phyloP scores from a whole-genome alignment of 2,113 vertebrate species.

The Tupaia tana region DNA sequence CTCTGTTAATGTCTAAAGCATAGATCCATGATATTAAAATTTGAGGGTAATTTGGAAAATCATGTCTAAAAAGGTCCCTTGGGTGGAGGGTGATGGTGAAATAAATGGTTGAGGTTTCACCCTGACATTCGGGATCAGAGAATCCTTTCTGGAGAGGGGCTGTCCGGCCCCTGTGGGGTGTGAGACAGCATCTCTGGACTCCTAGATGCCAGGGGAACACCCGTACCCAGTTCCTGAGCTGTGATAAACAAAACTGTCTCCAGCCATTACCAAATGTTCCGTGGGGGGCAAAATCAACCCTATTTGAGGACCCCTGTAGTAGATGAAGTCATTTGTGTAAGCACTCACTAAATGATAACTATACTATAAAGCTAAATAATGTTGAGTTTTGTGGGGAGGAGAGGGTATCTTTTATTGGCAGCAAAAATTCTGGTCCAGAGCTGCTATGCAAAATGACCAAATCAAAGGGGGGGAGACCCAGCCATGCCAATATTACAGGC shows the following conservation, averaged over 20 bases:
- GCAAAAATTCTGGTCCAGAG: neutral
- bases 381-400: neutral
- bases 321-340: neutral
- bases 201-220: neutral
- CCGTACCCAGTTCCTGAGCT: neutral
- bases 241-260: neutral
- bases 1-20: neutral
- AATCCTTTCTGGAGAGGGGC: rapidly evolving
- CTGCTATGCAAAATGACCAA: neutral
- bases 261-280: neutral
- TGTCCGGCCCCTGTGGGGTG: rapidly evolving
- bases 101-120: neutral
- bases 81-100: neutral
- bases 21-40: neutral
- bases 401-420: neutral
- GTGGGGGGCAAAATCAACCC: rapidly evolving
- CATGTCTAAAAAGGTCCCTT: neutral
- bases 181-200: no score
- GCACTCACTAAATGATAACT: neutral
- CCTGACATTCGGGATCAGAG: rapidly evolving
- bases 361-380: neutral
- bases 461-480: neutral
- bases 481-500: rapidly evolving
- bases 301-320: neutral
- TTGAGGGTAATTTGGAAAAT: neutral